Percentiles rank a stretch among this genome's conserved stretches.
phyloP scores from a whole-genome alignment of 2,888 invertebrate genomes.

The Apamea monoglypha region DNA sequence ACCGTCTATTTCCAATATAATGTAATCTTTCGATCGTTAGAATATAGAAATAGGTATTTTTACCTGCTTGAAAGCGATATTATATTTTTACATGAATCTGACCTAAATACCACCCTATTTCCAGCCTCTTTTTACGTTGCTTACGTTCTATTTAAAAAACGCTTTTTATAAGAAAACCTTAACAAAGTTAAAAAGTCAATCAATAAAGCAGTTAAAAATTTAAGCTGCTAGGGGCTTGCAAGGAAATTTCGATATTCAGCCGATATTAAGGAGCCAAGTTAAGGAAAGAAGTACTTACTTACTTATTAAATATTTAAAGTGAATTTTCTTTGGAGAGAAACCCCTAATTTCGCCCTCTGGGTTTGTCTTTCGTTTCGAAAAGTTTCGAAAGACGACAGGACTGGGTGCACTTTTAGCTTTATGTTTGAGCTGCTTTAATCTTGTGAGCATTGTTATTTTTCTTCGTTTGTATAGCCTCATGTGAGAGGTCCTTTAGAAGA shows the following conservation, averaged over 20 bases:
- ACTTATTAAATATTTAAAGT: conserved; percentile 52
- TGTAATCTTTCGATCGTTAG: not conserved
- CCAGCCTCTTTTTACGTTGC: conserved; percentile 12
- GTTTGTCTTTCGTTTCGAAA: conserved; percentile 41
- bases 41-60: not conserved
- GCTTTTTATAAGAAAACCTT: conserved; percentile 45
- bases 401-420: not conserved
- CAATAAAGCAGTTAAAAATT: conserved; percentile 66
- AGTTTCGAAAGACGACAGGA: conserved; percentile 13
- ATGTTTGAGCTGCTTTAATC: conserved; percentile 1
- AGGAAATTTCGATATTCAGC: conserved; percentile 49
- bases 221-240: conserved; percentile 35
- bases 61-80: not conserved
- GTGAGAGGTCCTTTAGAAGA: not conserved
- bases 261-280: conserved; percentile 37
- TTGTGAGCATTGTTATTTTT: not conserved
- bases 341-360: conserved; percentile 21
- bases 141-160: conserved; percentile 40
- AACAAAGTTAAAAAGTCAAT: conserved; percentile 56
- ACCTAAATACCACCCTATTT: conserved; percentile 2
- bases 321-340: conserved; percentile 41
- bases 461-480: not conserved
- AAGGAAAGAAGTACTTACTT: conserved; percentile 42
- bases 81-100: conserved; percentile 1
- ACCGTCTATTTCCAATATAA: too few species aligned